phyloP scores from a whole-genome alignment of 1,140 invertebrate genomes.

The Anagrus nilaparvatae region DNA sequence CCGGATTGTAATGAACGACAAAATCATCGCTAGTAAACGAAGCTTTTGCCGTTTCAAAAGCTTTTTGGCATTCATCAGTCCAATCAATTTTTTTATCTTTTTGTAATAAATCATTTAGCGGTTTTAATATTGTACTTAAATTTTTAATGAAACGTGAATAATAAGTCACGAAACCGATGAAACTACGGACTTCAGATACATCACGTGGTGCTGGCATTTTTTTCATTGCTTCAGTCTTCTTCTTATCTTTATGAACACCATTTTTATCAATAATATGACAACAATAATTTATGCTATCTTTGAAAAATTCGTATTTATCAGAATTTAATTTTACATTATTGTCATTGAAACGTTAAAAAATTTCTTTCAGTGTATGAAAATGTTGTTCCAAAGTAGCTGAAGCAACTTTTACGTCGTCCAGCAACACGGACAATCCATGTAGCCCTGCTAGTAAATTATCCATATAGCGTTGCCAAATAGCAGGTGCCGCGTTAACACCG shows the following conservation, averaged over 20 bases:
- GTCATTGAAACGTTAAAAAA: too few relatives aligned
- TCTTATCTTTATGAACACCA: constrained; percentile 18
- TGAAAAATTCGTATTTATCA: too few relatives aligned
- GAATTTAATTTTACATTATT: too few relatives aligned
- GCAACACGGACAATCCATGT: too few relatives aligned
- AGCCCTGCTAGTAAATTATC: constrained; percentile 25
- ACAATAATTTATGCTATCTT: too few relatives aligned
- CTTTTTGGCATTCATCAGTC: constrained; percentile 1
- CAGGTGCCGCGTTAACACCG: constrained; percentile 26
- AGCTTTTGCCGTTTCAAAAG: not conserved
- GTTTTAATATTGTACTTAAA: not conserved
- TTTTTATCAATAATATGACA: constrained; percentile 24
- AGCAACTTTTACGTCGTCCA: too few relatives aligned
- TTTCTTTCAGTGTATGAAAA: too few relatives aligned
- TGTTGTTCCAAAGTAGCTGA: too few relatives aligned
- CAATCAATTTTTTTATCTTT: not conserved
- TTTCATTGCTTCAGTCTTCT: constrained; percentile 19
- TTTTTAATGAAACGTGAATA: constrained; percentile 1
- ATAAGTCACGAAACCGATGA: constrained; percentile 11
- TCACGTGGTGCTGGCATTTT: constrained; percentile 19
- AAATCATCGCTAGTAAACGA: constrained; percentile 13
- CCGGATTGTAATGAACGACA: constrained; percentile 21
- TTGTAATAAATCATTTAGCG: not conserved
- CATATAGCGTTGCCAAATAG: constrained; percentile 36
- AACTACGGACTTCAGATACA: constrained; percentile 10